Base-by-base conservation (phyloP, 2,797 vertebrate species). In the Tachyglossus aculeatus region DNA sequence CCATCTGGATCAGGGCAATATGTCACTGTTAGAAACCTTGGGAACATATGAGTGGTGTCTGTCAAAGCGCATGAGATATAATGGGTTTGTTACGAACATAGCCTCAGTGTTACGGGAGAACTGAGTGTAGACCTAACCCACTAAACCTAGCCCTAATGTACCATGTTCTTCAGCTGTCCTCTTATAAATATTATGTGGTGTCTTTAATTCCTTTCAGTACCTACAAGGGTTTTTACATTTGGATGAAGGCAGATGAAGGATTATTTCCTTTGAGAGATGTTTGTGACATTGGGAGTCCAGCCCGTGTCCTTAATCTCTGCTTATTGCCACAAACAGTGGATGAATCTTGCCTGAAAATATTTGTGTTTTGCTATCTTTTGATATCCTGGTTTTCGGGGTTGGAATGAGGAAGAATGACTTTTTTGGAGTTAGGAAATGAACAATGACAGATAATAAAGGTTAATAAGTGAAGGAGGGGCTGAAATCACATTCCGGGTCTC, bases 251-350 rank as follows among this genome's bases (percentile, higher is more conserved):
- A 68, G 57, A 66, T 68, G 60, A 37, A 39, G 19, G 44, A 50
- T 64, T 75, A 71, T 70, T 68, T 66, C 52, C 52, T 77, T 61
- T 55, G 73, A 75, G 44, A 74, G 66, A 45, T 47, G 63, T 43
- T 66, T 27, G 52, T 72, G 73, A 60, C 55, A 70, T 55, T 29
- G 29, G 55, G 52, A 68, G 71, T 48, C 40, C 34, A 65, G n/a
- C 73, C 43, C 54, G 36, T 76, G 55, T 74, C 70, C 39, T 34
- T 68, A 63, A 55, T 47, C 65, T 69, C 69, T 43, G 31, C 60
- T 77, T 68, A 56, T 60, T 80, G 41, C 71, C 59, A n/a, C 52
- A 67, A 74, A 59, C 71, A 37, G 48, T 48, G 29, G 19, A 48
- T 71, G 45, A 74, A 62, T 47, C 22, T 34, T 58, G 52, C 27